Conservation (phyloP, 2,888 invertebrate genomes). For the Tubulanus polymorphus region DNA sequence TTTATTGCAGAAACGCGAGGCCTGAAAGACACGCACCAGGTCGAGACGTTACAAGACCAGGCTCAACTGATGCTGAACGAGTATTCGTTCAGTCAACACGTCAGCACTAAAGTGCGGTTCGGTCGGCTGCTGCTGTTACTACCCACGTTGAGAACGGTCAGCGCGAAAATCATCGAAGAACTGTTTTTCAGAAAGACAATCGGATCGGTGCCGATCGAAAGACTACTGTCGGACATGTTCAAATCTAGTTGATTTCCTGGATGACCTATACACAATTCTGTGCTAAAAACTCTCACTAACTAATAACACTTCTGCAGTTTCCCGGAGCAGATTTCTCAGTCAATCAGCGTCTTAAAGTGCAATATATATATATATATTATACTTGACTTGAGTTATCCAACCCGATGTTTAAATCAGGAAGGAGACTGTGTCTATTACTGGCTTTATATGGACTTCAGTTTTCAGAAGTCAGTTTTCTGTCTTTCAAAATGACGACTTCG, state of each 20-base stretch:
- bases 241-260: constrained; percentile 49
- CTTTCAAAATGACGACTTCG: too few species aligned
- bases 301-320: too few species aligned
- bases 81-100: constrained; percentile 54
- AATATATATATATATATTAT: too few species aligned
- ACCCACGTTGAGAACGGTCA: constrained; percentile 62
- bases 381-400: too few species aligned
- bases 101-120: constrained; percentile 58
- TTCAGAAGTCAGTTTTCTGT: too few species aligned
- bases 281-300: too few species aligned
- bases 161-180: constrained; percentile 61
- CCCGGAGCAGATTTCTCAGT: too few species aligned
- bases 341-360: too few species aligned
- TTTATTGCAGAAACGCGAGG: constrained; percentile 61
- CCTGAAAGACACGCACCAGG: constrained; percentile 60
- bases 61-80: constrained; percentile 73
- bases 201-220: constrained; percentile 68
- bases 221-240: constrained; percentile 66
- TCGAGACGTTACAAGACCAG: constrained; percentile 71
- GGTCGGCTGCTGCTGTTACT: constrained; percentile 71
- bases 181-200: constrained; percentile 74
- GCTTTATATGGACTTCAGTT: too few species aligned
- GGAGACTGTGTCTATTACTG: too few species aligned
- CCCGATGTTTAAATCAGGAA: too few species aligned
- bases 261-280: too few species aligned